Percentiles rank a stretch among this genome's conserved stretches.
Evolutionary conservation across 2,888 invertebrate genomes (phyloP).

Genomic region (Cactoblastis cactorum): DNA sequence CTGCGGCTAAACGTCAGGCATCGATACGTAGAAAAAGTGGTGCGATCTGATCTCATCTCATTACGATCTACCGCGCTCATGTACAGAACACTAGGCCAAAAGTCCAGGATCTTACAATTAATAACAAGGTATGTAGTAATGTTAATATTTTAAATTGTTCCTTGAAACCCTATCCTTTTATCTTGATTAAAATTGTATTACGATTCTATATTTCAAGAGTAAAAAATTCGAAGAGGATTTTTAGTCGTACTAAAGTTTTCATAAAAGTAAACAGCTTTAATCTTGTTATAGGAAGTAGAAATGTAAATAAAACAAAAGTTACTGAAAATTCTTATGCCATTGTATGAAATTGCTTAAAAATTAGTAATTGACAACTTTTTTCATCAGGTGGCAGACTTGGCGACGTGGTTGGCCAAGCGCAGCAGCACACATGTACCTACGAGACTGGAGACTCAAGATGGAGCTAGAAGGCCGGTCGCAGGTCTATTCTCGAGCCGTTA

Average conservation of each 20-base stretch:
- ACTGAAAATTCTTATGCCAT: too few relatives aligned
- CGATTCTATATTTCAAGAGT: too few relatives aligned
- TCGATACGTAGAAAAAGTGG: constrained; percentile 47
- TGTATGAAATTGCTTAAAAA: too few relatives aligned
- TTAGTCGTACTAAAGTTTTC: too few relatives aligned
- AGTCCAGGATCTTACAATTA: constrained; percentile 83
- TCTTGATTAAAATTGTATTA: too few relatives aligned
- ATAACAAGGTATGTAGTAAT: constrained; percentile 79
- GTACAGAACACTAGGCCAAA: constrained; percentile 83
- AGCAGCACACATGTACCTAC: constrained; percentile 66
- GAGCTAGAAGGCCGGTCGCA: constrained; percentile 64
- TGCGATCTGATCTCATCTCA: constrained; percentile 79
- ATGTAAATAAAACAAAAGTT: too few relatives aligned
- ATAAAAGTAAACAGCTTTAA: too few relatives aligned
- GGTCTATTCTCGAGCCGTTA: constrained; percentile 65
- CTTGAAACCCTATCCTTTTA: too few relatives aligned
- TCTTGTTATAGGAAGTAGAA: too few relatives aligned
- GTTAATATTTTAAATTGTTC: too few relatives aligned
- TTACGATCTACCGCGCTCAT: constrained; percentile 82
- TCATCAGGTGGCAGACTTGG: constrained; percentile 70
- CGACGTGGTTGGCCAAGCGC: constrained; percentile 66
- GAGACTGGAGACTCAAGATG: constrained; percentile 69
- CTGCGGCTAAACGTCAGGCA: constrained; percentile 60
- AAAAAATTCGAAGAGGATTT: too few relatives aligned
- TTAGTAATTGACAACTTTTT: too few relatives aligned